These are phyloP conservation scores for Phlogophora meticulosa DNA, from an alignment of 2,888 invertebrate genomes.

Conservation along the genomic window DNA sequence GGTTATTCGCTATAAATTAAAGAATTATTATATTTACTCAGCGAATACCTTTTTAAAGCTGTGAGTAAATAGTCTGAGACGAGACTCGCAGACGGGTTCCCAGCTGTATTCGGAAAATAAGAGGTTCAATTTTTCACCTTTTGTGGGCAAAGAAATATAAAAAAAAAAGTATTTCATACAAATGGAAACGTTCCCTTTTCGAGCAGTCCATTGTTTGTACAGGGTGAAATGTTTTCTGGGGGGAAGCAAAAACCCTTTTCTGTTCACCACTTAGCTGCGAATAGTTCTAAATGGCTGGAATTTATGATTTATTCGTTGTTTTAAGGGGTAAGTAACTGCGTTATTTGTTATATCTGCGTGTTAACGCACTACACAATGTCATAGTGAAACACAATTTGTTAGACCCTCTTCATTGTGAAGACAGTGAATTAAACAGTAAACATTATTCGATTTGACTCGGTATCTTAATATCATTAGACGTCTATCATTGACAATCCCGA, in stretches of 20 bases:
- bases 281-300: slow-evolving; percentile 47
- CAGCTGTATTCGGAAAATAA: slow-evolving; percentile 55
- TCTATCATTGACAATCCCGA: slow-evolving; percentile 19
- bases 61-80: slow-evolving; percentile 43
- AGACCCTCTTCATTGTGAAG: slow-evolving; percentile 45
- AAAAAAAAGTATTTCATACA: slow-evolving; percentile 73
- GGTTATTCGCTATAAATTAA: slow-evolving; percentile 28
- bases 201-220: slow-evolving; percentile 76
- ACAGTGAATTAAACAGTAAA: slow-evolving; percentile 13
- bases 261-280: slow-evolving; percentile 56
- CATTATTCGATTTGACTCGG: slow-evolving; percentile 14
- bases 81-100: slow-evolving; percentile 41
- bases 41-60: slow-evolving; percentile 27
- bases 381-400: slow-evolving; percentile 8
- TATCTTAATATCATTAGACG: background rate
- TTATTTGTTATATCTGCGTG: slow-evolving; percentile 38
- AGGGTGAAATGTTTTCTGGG: slow-evolving; percentile 69
- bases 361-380: slow-evolving; percentile 25
- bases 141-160: slow-evolving; percentile 67
- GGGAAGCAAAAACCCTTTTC: slow-evolving; percentile 66
- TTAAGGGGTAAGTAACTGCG: slow-evolving; percentile 25
- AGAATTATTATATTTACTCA: slow-evolving; percentile 34
- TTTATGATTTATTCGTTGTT: slow-evolving; percentile 61
- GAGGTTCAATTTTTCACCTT: slow-evolving; percentile 68
- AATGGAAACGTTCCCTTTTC: slow-evolving; percentile 76